phyloP scores from a whole-genome alignment of 2,113 vertebrate genomes.

The Opisthocomus hoazin region DNA sequence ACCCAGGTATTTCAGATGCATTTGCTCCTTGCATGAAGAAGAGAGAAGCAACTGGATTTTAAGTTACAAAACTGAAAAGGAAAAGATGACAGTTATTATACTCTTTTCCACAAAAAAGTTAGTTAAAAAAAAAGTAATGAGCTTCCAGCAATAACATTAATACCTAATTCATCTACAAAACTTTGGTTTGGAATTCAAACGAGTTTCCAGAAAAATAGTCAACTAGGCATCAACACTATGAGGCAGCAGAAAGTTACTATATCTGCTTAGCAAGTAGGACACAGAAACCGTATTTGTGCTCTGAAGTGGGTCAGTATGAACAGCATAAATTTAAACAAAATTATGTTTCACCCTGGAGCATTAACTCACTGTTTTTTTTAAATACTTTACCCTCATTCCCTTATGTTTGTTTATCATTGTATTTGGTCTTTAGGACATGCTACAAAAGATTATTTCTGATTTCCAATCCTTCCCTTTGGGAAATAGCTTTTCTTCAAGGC shows the following conservation, averaged over 20 bases:
- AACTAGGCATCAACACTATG: not conserved
- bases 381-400: not conserved
- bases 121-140: not conserved
- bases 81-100: not conserved
- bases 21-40: not conserved
- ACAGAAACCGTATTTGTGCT: not conserved
- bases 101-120: not conserved
- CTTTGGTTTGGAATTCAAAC: not conserved
- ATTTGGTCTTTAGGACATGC: not conserved
- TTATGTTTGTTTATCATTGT: not conserved
- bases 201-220: not conserved
- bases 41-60: not conserved
- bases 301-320: not conserved
- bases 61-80: not conserved
- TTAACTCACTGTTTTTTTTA: not conserved
- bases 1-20: not conserved
- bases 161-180: not conserved
- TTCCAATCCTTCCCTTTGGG: not conserved
- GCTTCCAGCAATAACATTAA: not conserved
- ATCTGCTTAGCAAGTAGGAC: not conserved
- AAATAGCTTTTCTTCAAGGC: not conserved
- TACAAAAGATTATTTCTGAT: not conserved
- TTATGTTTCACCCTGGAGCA: not conserved
- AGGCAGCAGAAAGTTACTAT: not conserved
- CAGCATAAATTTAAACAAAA: not conserved